Conservation (phyloP, 1,140 invertebrate genomes). For the Gonatopus flavifemur region DNA sequence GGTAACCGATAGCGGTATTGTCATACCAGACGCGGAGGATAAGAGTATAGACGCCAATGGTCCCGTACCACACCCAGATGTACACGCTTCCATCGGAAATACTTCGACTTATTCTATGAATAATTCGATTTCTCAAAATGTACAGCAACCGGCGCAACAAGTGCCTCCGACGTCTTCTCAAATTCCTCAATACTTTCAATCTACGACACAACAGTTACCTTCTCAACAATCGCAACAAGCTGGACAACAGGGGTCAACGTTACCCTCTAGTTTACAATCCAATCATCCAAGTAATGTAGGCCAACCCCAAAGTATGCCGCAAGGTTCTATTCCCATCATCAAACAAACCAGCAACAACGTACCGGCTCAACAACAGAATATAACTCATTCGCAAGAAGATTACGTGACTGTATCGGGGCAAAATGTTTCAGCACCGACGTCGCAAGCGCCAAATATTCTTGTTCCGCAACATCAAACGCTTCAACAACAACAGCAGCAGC, state of each 20-base stretch:
- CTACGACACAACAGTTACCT: slow-evolving; percentile 24
- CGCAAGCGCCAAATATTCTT: slow-evolving; percentile 45
- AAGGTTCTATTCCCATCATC: slow-evolving; percentile 64
- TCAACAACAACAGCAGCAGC: slow-evolving; percentile 23
- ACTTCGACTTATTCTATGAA: slow-evolving; percentile 29
- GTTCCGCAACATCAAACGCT: slow-evolving; percentile 31
- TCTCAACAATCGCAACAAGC: slow-evolving; percentile 34
- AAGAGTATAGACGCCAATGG: slow-evolving; percentile 47
- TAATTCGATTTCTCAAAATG: slow-evolving; percentile 34
- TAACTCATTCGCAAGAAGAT: slow-evolving; percentile 43
- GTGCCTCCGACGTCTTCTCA: slow-evolving; percentile 36
- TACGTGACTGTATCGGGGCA: slow-evolving; percentile 40
- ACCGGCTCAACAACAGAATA: slow-evolving; percentile 53
- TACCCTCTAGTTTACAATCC: slow-evolving; percentile 63
- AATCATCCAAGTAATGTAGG: slow-evolving; percentile 56
- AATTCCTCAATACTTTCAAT: slow-evolving; percentile 43
- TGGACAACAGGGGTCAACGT: slow-evolving; percentile 56
- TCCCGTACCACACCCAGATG: slow-evolving; percentile 42
- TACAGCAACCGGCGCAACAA: slow-evolving; percentile 32
- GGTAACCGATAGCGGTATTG: slow-evolving; percentile 50
- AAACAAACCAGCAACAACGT: slow-evolving; percentile 59
- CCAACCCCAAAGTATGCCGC: slow-evolving; percentile 61
- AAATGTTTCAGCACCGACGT: slow-evolving; percentile 32
- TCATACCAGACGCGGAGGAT: slow-evolving; percentile 47
- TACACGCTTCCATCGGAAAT: slow-evolving; percentile 32